Evolutionary conservation across 2,113 vertebrate species (phyloP), one percentile per base, ranked within the genome.

Genomic region (Eurystomus gularis): DNA sequence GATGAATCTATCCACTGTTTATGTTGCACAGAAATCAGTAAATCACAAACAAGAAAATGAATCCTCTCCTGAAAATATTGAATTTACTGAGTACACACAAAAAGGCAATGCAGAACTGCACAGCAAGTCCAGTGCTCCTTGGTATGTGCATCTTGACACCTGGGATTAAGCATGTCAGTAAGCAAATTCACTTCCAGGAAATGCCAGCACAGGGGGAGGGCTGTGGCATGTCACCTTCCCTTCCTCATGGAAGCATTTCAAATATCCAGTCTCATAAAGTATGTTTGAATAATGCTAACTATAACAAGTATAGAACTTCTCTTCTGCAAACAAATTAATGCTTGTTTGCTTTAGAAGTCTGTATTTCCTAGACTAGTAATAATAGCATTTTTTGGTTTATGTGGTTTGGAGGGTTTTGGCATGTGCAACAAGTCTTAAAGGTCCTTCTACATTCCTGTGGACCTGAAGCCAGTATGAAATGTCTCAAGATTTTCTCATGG

Each of bases 131-230:
- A 65, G 3, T 44, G 35, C 8, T 88, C 76, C 39, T 80, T 49
- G 16, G 3, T 17, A 70, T 9, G 5, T 31, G 7, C 28, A 40
- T 7, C 23, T 76, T 68, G 9, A 19, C 48, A 66, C 3, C 11
- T 42, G 17, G 16, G 10, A 51, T 81, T 31, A 37, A 19, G 6
- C 6, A 28, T 20, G 4, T 13, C 9, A 21, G 9, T 26, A 51
- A 37, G 13, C 10, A 60, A 71, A 84, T 10, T 31, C 7, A 25
- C 15, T 16, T 70, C 13, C 17, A 39, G 46, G 25, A 89, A 75
- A 78, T 18, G 6, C 2, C 11, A 49, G 23, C 46, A 61, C 0
- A 46, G 12, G 7, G 17, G 5, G 29, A 80, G 12, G 8, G 2
- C 21, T 33, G 26, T 57, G 31, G 5, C 11, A n/a, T 44, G 11